Base-by-base conservation (phyloP, 2,113 vertebrate genomes). In the Ophthalmolycus amberensis region DNA sequence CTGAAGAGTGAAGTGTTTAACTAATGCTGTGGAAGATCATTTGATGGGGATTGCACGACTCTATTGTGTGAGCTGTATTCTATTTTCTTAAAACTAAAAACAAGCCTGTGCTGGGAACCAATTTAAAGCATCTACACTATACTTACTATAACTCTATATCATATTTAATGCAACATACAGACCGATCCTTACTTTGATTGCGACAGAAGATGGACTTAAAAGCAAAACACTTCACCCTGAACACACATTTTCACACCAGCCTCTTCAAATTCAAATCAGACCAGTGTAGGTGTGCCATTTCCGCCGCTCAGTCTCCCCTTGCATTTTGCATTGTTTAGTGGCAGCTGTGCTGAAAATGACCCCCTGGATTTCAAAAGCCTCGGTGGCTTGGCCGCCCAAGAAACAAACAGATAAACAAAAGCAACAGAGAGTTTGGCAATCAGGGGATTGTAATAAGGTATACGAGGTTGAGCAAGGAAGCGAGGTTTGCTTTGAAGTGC, bases 321-420 rank as follows among this genome's bases (percentile, higher is more conserved):
- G 42, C 32, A 25, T 75, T 88, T 85, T 85, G 79, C 82, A 85
- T 81, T 63, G 75, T 85, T 76, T 76, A 84, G 88, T 76, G 83
- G 75, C 86, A 82, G 76, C 82, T 84, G 76, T 74, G 81, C 73
- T 62, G 75, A 71, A 88, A 90, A 88, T 85, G 85, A 87, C 88
- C 89, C 64, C 70, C 59, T 6, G 68, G 67, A 83, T 88, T 83
- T 87, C 74, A 85, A 90, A 83, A 80, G 63, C 71, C 66, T 77
- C 37, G 5, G 32, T 22, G 76, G 56, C 68, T 84, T 59, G 84
- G 82, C 68, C 27, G 34, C 75, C 82, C 44, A 50, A 85, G 75
- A 85, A 87, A 89, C 86, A 80, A 88, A 91, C 80, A 84, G 86
- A 88, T 77, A 88, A 90, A 90, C 85, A 87, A 81, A 86, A 82